phyloP scores from a whole-genome alignment of 2,113 vertebrate species.

The Sturnus vulgaris region DNA sequence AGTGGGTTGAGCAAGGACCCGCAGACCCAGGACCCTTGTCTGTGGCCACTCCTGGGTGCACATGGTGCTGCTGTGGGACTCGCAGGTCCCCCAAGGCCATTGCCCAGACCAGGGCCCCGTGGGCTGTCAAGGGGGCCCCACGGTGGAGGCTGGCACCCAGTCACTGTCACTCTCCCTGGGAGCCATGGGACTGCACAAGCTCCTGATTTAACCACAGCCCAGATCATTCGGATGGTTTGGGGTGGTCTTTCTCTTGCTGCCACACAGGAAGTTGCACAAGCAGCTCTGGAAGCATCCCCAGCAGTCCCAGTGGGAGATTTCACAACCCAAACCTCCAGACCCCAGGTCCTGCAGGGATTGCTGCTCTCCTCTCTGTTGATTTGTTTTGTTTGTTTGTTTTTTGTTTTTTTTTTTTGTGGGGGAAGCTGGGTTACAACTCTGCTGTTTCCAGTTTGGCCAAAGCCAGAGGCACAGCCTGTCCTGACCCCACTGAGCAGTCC shows the following conservation, averaged over 20 bases:
- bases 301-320: background rate
- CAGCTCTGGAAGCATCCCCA: background rate
- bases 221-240: fast-evolving
- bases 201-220: background rate
- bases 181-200: fast-evolving
- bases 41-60: background rate
- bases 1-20: background rate
- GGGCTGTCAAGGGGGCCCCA: fast-evolving
- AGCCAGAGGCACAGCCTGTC: background rate
- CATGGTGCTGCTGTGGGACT: background rate
- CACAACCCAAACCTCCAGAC: fast-evolving
- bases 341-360: fast-evolving
- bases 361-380: background rate
- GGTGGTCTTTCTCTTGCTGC: fast-evolving
- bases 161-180: background rate
- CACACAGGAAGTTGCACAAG: background rate
- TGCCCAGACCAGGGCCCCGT: fast-evolving
- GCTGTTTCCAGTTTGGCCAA: background rate
- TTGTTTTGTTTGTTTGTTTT: background rate
- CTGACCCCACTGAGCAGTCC: background rate
- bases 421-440: background rate
- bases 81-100: fast-evolving
- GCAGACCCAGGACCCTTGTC: background rate
- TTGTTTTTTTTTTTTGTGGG: fast-evolving
- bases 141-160: background rate